Percentiles rank a stretch among this genome's conserved stretches.
Conservation (phyloP, 2,888 invertebrate species). For the Pteria penguin region DNA sequence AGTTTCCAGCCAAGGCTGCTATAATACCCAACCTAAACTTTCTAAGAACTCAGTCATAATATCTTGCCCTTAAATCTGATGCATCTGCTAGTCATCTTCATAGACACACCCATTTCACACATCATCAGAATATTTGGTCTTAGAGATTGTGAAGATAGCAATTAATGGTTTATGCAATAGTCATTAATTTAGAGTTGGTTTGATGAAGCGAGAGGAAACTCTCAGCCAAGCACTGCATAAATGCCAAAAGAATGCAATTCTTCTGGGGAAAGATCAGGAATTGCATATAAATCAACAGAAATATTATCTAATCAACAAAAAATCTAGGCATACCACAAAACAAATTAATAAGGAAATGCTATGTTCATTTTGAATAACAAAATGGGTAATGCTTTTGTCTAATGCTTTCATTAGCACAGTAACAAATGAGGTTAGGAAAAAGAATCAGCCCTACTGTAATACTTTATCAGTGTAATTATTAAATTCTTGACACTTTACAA, state of each 20-base stretch:
- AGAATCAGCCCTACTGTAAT: neutral
- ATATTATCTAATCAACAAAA: neutral
- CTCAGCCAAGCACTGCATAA: neutral
- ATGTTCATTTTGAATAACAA: conserved; percentile 1
- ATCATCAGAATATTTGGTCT: neutral
- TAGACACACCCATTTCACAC: neutral
- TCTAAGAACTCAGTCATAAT: neutral
- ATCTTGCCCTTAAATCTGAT: neutral
- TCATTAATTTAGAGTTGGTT: neutral
- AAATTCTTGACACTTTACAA: neutral
- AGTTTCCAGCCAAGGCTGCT: neutral
- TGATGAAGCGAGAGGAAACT: neutral
- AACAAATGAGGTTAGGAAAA: neutral
- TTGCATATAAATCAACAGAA: neutral
- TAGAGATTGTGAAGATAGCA: neutral
- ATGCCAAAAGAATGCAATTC: neutral
- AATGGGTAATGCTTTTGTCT: neutral
- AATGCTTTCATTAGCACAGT: conserved; percentile 1
- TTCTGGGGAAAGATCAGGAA: neutral
- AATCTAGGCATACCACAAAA: conserved; percentile 6
- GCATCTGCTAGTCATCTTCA: neutral
- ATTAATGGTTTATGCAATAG: neutral
- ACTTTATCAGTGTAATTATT: neutral
- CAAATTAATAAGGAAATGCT: neutral
- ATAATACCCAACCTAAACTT: neutral